Conservation (phyloP, 2,888 invertebrate species). For the Chalcosyrphus nemorum region DNA sequence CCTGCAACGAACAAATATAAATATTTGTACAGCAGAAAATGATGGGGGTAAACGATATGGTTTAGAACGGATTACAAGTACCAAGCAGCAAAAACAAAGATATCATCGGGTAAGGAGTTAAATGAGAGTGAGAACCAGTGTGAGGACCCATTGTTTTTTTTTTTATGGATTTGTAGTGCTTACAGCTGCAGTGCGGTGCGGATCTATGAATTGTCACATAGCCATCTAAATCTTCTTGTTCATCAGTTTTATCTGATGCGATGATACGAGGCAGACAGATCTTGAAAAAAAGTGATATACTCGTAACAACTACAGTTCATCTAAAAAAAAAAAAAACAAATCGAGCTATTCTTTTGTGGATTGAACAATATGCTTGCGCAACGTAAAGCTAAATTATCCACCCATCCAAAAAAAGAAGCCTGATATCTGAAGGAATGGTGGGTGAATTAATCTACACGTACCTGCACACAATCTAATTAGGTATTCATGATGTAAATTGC, state of each 20-base stretch:
- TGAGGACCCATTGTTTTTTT: constrained; percentile 48
- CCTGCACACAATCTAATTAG: constrained; percentile 56
- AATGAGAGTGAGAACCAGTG: constrained; percentile 21
- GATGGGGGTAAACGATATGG: constrained; percentile 23
- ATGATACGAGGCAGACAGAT: background rate
- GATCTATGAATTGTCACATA: constrained; percentile 26
- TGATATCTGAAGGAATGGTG: background rate
- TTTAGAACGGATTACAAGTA: background rate
- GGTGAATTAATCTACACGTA: constrained; percentile 47
- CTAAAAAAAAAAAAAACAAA: background rate
- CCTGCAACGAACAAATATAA: constrained; percentile 50
- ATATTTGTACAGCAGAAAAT: constrained; percentile 53
- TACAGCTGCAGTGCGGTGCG: background rate
- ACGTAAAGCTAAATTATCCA: constrained; percentile 35
- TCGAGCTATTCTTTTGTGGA: constrained; percentile 30
- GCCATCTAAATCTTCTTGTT: constrained; percentile 20
- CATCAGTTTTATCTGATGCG: constrained; percentile 33
- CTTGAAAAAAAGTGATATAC: no score
- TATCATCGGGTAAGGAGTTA: constrained; percentile 24
- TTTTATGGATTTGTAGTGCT: constrained; percentile 17
- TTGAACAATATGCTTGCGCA: constrained; percentile 45
- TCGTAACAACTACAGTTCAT: background rate
- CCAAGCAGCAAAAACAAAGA: background rate
- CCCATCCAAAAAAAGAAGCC: no score
- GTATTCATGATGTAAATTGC: constrained; percentile 60